Evolutionary conservation across 1,140 invertebrate genomes (phyloP), one percentile per base, ranked within the genome.

Genomic region (Lycorma delicatula): DNA sequence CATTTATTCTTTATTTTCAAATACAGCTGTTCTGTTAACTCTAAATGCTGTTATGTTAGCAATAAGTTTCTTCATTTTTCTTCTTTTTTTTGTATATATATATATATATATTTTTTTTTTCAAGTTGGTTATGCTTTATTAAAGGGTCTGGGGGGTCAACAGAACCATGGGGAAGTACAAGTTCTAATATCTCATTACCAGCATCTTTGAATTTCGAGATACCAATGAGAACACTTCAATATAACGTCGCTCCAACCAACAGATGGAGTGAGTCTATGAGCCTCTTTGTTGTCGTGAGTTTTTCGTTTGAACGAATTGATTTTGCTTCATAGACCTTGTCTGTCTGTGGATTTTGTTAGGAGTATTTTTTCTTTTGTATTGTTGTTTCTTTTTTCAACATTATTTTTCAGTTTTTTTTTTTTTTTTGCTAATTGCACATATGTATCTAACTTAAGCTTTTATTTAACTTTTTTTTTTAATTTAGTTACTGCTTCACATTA

Each of bases 201-300:
- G 11, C 41, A 6, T 44, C 41, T 12, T 44, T 44, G 41, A 16
- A 16, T 20, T 54, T 54, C 26, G 41, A 54, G 34, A 52, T 54
- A n/a, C 50, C 50, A 16, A 28, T 59, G 50, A 29, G 49, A 22
- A 25, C 53, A 23, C 44, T 26, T 53, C 51, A 25, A 38, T 22
- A 29, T 25, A 49, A 29, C 25, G 29, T 36, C 29, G 18, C 51
- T 49, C 58, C 50, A 26, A 62, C 58, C 50, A 65, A 63, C 49
- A 60, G 63, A 57, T 65, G 63, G 63, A 65, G 63, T 65, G 63
- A 65, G 63, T 65, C 36, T 18, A n/a, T 28, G 3, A 23, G 11
- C 16, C 4, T 27, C 20, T 47, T 56, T 49, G 18, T 50, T 25
- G 4, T 9, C 13, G 4, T 13, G 22, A 26, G 22, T 50, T 50